phyloP scores from a whole-genome alignment of 2,113 vertebrate species.

The Muntiacus muntjak region DNA sequence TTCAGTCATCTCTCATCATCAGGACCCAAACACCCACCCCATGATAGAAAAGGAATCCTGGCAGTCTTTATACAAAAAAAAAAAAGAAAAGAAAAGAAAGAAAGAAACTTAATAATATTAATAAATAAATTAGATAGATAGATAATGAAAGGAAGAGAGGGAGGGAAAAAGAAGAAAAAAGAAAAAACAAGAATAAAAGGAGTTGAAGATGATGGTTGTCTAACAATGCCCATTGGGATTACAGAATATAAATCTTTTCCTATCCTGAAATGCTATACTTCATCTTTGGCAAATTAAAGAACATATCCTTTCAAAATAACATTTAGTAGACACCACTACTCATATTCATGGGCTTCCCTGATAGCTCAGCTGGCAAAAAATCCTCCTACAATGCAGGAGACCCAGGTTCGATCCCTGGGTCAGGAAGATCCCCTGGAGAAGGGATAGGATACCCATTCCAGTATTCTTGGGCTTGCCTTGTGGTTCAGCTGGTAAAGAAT shows the following conservation, averaged over 20 bases:
- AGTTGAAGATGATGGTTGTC: not conserved
- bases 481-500: not conserved
- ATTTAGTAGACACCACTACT: not conserved
- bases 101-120: not conserved
- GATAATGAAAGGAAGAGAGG: not conserved
- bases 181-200: fast-evolving
- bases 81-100: too few relatives aligned
- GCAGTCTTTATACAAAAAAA: not conserved
- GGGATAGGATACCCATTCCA: not conserved
- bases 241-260: not conserved
- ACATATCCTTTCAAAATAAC: not conserved
- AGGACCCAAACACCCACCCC: not conserved
- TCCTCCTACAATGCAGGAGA: not conserved
- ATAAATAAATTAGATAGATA: not conserved
- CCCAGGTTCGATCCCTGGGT: not conserved
- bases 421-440: not conserved
- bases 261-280: not conserved
- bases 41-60: not conserved
- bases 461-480: not conserved
- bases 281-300: not conserved
- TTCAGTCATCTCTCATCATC: not conserved
- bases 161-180: not conserved
- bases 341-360: not conserved
- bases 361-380: not conserved
- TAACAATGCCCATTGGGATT: not conserved